A percentile compares a stretch with the other conserved stretches of the same genome.
These are phyloP conservation scores for Zosterops lateralis DNA, from an alignment of 2,113 vertebrate species.

Conservation along the genomic window DNA sequence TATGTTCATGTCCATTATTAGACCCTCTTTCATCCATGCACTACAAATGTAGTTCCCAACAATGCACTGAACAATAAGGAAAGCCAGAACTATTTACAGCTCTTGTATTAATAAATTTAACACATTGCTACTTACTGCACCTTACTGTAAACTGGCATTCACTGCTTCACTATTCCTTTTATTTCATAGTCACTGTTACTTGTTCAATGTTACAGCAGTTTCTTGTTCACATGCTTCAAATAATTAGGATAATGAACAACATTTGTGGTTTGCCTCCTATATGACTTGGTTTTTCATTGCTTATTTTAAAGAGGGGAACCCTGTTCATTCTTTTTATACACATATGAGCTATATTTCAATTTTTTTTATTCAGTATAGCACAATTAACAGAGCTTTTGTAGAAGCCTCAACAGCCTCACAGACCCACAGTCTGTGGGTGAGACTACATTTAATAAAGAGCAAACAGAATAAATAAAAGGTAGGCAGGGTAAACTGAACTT, in stretches of 20 bases:
- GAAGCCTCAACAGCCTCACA: not conserved
- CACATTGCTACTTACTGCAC: not conserved
- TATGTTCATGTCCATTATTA: not conserved
- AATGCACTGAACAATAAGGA: not conserved
- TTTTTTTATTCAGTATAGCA: not conserved
- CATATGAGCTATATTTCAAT: not conserved
- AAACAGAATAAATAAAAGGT: slow-evolving; percentile 12
- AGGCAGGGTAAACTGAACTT: slow-evolving; percentile 15
- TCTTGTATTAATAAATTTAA: not conserved
- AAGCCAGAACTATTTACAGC: not conserved
- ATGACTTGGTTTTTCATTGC: not conserved
- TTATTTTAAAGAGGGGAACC: not conserved
- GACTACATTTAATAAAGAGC: not conserved
- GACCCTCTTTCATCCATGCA: not conserved
- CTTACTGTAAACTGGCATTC: not conserved
- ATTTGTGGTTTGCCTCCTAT: not conserved
- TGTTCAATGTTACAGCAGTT: not conserved
- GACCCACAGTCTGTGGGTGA: not conserved
- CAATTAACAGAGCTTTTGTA: not conserved
- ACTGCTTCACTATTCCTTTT: not conserved
- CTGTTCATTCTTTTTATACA: not conserved
- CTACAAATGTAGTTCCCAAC: not conserved
- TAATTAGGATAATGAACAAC: not conserved
- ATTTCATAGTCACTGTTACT: not conserved
- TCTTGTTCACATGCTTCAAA: not conserved